These are phyloP conservation scores for Drosophila truncata DNA, from an alignment of 1,140 invertebrate genomes.

Conservation along the genomic window DNA sequence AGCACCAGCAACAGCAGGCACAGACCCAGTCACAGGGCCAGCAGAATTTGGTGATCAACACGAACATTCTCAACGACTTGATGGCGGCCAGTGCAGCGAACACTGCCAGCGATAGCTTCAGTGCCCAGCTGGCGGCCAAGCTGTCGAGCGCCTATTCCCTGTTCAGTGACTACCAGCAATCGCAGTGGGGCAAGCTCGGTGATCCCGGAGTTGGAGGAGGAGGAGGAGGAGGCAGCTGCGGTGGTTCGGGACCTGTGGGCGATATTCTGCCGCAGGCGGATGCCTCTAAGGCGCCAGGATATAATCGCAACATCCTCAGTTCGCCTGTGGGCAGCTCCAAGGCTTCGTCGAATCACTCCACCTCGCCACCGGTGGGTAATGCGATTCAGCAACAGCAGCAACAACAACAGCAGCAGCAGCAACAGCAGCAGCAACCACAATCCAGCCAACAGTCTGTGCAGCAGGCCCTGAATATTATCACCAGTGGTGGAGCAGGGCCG, in stretches of 20 bases:
- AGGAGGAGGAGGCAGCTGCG: not conserved
- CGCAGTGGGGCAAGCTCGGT: conserved; percentile 87
- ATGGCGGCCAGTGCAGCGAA: conserved; percentile 38
- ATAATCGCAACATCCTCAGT: conserved; percentile 89
- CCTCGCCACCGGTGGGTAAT: conserved; percentile 85
- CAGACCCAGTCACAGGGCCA: conserved; percentile 24
- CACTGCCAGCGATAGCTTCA: conserved; percentile 55
- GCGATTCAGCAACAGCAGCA: conserved; percentile 59
- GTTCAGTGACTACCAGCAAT: conserved; percentile 90
- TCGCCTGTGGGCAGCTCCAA: conserved; percentile 90
- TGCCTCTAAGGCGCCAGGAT: conserved; percentile 93
- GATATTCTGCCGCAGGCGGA: conserved; percentile 89
- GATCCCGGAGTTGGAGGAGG: conserved; percentile 56
- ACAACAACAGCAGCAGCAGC: conserved; percentile 48
- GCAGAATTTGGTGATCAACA: conserved; percentile 72
- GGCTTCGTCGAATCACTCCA: conserved; percentile 87
- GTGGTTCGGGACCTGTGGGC: conserved; percentile 85
- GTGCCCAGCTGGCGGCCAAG: conserved; percentile 71
- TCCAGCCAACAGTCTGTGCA: conserved; percentile 58
- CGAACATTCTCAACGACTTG: conserved; percentile 60
- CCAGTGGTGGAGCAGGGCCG: conserved; percentile 54
- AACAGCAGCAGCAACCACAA: conserved; percentile 32
- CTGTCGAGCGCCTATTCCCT: conserved; percentile 90
- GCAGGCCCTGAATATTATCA: conserved; percentile 74
- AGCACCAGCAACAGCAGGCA: conserved; percentile 35